phyloP scores from a whole-genome alignment of 2,797 vertebrate species.

The Pseudochirops corinnae region DNA sequence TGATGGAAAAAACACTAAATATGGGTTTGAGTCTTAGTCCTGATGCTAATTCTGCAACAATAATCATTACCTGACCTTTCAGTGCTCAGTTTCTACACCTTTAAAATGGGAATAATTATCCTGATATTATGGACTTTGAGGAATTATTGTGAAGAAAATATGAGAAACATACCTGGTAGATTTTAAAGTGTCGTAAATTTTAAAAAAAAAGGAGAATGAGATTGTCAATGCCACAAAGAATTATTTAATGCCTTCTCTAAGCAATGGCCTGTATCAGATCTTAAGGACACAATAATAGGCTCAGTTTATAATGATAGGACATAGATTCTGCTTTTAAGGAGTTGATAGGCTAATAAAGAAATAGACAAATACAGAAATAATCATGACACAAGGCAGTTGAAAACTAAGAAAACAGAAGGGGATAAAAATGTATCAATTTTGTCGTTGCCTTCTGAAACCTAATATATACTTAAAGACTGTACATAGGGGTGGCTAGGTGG shows the following conservation, averaged over 20 bases:
- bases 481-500: no score
- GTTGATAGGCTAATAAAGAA: neutral
- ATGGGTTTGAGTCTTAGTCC: neutral
- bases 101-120: neutral
- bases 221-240: neutral
- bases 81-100: neutral
- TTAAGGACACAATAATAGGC: neutral
- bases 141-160: neutral
- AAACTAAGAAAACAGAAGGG: neutral
- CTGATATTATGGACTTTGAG: neutral
- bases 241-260: neutral
- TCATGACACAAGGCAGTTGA: neutral
- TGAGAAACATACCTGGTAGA: neutral
- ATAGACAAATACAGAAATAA: neutral
- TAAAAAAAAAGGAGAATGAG: neutral
- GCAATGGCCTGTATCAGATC: neutral
- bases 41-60: neutral
- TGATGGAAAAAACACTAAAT: neutral
- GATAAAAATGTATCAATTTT: neutral
- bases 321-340: neutral
- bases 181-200: neutral
- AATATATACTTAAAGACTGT: neutral
- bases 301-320: neutral
- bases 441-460: neutral
- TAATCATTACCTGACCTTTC: neutral